Conservation (phyloP, 2,797 vertebrate genomes). For the Propithecus deckenii region DNA sequence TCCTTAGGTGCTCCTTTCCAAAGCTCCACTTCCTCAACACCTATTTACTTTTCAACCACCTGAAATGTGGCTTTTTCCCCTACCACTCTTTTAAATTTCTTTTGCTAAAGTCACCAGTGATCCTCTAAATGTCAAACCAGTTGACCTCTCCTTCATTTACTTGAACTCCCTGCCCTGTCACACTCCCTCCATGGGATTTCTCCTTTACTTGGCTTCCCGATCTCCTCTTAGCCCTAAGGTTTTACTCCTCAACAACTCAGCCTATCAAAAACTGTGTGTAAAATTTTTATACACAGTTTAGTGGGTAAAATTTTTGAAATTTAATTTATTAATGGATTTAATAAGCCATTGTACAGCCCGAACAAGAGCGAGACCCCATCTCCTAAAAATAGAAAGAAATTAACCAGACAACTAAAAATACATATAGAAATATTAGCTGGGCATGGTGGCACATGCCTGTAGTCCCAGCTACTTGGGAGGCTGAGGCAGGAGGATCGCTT, state of each 20-base stretch:
- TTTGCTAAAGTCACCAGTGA: neutral
- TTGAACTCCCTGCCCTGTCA: neutral
- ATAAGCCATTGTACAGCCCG: neutral
- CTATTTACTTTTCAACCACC: neutral
- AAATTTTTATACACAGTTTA: neutral
- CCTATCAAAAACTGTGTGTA: neutral
- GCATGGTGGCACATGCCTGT: too few relatives aligned
- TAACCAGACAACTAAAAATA: too few relatives aligned
- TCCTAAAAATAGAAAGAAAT: too few relatives aligned
- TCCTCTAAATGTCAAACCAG: neutral
- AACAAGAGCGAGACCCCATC: too few relatives aligned
- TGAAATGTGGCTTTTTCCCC: neutral
- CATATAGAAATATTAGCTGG: too few relatives aligned
- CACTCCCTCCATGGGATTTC: neutral
- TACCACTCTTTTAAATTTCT: neutral
- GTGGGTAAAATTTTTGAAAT: neutral
- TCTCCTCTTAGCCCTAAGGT: neutral
- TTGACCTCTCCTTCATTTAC: neutral
- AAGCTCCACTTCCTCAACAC: neutral
- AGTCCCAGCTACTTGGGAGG: too few relatives aligned
- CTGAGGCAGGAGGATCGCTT: too few relatives aligned
- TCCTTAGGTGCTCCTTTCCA: neutral
- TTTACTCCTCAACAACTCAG: neutral
- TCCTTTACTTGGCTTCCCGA: neutral
- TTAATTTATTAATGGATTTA: conserved; percentile 32